Conservation (phyloP, 2,113 vertebrate genomes). For the Ammodytes dubius region DNA sequence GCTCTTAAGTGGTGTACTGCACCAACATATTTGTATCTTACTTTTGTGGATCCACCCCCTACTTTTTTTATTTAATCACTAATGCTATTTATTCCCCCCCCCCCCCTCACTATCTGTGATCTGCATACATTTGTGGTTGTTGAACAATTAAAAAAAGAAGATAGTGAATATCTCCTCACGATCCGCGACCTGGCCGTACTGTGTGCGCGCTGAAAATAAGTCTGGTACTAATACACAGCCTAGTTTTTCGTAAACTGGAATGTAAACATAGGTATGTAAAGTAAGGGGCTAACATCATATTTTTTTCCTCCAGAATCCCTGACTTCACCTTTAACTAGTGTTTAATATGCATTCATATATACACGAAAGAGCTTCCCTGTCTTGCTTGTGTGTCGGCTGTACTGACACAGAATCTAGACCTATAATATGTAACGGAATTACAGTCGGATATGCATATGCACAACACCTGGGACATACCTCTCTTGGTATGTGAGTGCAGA, state of each 20-base stretch:
- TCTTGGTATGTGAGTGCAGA: not conserved
- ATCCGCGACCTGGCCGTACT: no score
- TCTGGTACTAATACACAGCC: no score
- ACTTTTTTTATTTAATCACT: not conserved
- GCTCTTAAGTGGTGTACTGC: not conserved
- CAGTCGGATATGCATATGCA: not conserved
- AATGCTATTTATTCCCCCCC: not conserved
- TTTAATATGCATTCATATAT: not conserved
- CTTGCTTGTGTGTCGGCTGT: not conserved
- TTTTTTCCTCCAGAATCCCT: no score
- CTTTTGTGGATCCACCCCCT: not conserved
- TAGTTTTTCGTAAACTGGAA: no score
- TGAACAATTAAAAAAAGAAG: not conserved
- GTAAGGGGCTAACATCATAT: no score
- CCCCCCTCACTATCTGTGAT: not conserved
- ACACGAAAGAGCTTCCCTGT: not conserved
- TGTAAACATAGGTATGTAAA: no score
- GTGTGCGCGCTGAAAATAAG: no score
- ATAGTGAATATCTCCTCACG: no score
- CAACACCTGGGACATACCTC: conserved; percentile 12
- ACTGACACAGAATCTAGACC: not conserved
- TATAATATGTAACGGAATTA: conserved; percentile 17
- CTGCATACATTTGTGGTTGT: not conserved
- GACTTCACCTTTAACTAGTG: not conserved
- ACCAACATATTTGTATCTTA: not conserved